phyloP scores from a whole-genome alignment of 2,797 vertebrate species.

The Spheniscus humboldti region DNA sequence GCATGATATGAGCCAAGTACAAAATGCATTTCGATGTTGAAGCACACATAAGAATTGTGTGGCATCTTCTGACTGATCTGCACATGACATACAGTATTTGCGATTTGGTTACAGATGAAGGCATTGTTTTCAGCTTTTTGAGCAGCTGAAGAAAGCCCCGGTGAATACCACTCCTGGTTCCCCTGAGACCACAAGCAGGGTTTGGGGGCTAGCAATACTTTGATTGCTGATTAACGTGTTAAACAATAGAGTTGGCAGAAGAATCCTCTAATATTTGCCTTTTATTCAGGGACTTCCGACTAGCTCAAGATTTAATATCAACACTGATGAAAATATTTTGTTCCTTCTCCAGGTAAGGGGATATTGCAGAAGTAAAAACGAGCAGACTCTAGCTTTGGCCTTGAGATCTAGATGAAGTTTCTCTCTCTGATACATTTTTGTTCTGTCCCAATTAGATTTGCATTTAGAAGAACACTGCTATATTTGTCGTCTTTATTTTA shows the following conservation, averaged over 20 bases:
- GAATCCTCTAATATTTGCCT: neutral
- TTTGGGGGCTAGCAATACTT: neutral
- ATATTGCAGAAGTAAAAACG: neutral
- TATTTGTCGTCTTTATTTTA: neutral
- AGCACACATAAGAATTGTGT: fast-evolving
- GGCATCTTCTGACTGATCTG: neutral
- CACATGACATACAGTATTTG: neutral
- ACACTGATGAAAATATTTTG: neutral
- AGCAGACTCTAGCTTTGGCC: neutral
- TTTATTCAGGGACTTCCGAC: neutral
- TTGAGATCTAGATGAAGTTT: neutral
- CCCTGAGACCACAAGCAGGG: neutral
- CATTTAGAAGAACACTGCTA: neutral
- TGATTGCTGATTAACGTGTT: neutral
- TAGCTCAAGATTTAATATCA: neutral
- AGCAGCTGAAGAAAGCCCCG: neutral
- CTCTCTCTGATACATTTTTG: neutral
- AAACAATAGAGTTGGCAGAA: neutral
- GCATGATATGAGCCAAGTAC: fast-evolving
- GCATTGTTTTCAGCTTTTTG: neutral
- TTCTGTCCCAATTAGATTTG: neutral
- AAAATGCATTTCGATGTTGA: neutral
- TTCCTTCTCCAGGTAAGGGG: neutral
- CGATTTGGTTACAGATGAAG: neutral
- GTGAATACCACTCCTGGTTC: neutral